Conservation (phyloP, 2,797 vertebrate species). For the Oreochromis mossambicus region DNA sequence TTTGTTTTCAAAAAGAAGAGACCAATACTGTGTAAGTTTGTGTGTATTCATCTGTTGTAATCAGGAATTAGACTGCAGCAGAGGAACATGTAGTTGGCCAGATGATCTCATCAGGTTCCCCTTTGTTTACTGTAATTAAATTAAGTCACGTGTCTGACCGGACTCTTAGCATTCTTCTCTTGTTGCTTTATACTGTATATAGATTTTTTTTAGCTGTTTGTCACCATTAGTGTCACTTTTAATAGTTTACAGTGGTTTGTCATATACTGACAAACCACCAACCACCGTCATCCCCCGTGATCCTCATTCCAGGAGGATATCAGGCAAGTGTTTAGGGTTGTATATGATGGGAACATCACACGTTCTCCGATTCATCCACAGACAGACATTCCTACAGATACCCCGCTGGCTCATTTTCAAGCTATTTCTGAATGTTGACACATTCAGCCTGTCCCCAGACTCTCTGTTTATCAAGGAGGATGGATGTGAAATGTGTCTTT, state of each 20-base stretch:
- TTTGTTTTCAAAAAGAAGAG: neutral
- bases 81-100: neutral
- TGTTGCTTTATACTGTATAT: neutral
- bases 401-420: neutral
- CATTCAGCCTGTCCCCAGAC: slow-evolving; percentile 8
- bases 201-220: neutral
- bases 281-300: neutral
- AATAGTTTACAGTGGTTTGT: slow-evolving; percentile 52
- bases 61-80: neutral
- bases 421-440: slow-evolving; percentile 7
- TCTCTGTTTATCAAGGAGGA: slow-evolving; percentile 43
- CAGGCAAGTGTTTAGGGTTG: neutral
- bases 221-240: neutral
- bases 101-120: neutral
- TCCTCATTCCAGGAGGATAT: neutral
- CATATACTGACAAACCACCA: slow-evolving; percentile 30
- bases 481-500: slow-evolving; percentile 22
- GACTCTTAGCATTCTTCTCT: neutral
- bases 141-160: neutral
- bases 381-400: neutral
- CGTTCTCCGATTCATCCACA: neutral
- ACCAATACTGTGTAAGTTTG: neutral
- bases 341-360: neutral
- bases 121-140: neutral
- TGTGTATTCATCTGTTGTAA: neutral